Conservation (phyloP, 2,888 invertebrate species). For the Plusia festucae region DNA sequence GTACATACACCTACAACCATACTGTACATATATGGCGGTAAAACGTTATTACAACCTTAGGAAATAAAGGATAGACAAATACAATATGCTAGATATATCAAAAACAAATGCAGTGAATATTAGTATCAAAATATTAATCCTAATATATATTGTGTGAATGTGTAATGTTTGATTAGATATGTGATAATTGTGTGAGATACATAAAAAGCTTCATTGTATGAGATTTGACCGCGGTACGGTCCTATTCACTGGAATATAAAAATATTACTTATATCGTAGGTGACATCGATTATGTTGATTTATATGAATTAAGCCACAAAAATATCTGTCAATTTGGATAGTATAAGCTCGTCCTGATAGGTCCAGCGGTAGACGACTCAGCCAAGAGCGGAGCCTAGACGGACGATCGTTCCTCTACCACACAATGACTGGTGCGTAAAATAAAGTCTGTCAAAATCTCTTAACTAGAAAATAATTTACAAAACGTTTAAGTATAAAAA, state of each 20-base stretch:
- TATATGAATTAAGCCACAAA: constrained; percentile 69
- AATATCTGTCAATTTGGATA: constrained; percentile 68
- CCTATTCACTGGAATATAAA: constrained; percentile 80
- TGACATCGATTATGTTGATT: constrained; percentile 69
- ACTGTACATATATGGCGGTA: constrained; percentile 85
- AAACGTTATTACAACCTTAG: constrained; percentile 81
- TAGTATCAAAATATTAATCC: constrained; percentile 87
- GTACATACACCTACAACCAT: constrained; percentile 84
- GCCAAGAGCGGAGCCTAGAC: constrained; percentile 46
- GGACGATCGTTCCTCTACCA: constrained; percentile 62
- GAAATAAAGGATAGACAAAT: constrained; percentile 79
- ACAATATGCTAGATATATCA: constrained; percentile 81
- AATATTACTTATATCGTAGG: constrained; percentile 79
- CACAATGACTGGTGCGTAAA: constrained; percentile 75
- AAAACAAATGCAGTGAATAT: constrained; percentile 87
- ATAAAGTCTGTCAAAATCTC: constrained; percentile 68
- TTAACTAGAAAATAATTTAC: constrained; percentile 86
- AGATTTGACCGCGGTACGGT: constrained; percentile 73
- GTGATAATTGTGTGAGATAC: constrained; percentile 85
- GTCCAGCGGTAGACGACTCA: constrained; percentile 44
- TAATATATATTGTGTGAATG: constrained; percentile 81
- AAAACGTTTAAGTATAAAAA: constrained; percentile 85
- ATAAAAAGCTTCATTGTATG: constrained; percentile 73
- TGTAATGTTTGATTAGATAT: constrained; percentile 84
- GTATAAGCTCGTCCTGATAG: constrained; percentile 69